Conservation (phyloP, 2,113 vertebrate species). For the Nematolebias whitei region DNA sequence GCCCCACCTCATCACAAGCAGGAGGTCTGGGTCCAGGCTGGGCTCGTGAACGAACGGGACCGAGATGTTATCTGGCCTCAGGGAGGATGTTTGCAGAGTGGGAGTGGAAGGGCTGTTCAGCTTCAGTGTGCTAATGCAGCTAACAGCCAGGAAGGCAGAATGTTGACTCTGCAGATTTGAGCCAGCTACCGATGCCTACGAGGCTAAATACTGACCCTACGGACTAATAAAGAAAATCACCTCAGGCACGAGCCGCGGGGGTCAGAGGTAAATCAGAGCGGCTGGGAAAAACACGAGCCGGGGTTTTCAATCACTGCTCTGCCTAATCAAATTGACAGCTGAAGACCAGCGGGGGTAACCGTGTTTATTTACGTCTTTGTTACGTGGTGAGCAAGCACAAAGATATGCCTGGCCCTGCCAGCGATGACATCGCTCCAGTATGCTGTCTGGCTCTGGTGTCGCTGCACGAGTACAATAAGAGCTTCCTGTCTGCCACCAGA, state of each 20-base stretch:
- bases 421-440: slow-evolving; percentile 81
- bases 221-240: slow-evolving; percentile 78
- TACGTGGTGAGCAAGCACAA: slow-evolving; percentile 85
- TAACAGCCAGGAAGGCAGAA: slow-evolving; percentile 87
- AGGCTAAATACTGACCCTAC: slow-evolving; percentile 71
- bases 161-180: slow-evolving; percentile 84
- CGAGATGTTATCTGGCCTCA: slow-evolving; percentile 75
- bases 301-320: slow-evolving; percentile 67
- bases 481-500: slow-evolving; percentile 88
- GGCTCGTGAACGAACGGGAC: slow-evolving; percentile 61
- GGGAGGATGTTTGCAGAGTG: slow-evolving; percentile 76
- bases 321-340: slow-evolving; percentile 89
- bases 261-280: slow-evolving; percentile 77
- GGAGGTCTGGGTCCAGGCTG: slow-evolving; percentile 22
- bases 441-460: slow-evolving; percentile 85
- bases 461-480: slow-evolving; percentile 83
- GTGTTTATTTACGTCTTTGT: slow-evolving; percentile 91
- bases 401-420: slow-evolving; percentile 81
- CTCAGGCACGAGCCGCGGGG: slow-evolving; percentile 66
- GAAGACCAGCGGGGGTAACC: slow-evolving; percentile 77
- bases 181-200: slow-evolving; percentile 71
- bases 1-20: slow-evolving; percentile 32
- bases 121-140: slow-evolving; percentile 84
- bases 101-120: slow-evolving; percentile 73
- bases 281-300: slow-evolving; percentile 70